Evolutionary conservation across 1,140 invertebrate genomes (phyloP).

Genomic region (Neodiprion lecontei): DNA sequence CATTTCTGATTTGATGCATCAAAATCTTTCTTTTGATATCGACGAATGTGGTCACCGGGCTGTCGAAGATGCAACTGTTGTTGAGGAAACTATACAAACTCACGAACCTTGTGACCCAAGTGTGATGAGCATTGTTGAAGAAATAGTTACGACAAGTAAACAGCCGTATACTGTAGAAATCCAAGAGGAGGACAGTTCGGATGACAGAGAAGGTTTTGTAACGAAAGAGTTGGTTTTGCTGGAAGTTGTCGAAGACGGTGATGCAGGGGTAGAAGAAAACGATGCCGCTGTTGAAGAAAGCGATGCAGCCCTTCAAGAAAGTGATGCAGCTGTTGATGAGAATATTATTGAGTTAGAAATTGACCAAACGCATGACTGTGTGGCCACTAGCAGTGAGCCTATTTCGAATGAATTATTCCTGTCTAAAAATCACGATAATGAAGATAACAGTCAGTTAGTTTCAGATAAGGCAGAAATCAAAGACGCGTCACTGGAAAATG

Average conservation of each 20-base stretch:
- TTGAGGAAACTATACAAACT: not conserved
- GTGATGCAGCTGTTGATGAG: no score
- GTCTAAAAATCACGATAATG: not conserved
- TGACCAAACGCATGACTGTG: no score
- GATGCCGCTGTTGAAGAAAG: not conserved
- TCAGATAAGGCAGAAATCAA: not conserved
- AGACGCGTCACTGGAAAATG: not conserved
- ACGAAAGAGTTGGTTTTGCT: not conserved
- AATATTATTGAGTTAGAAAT: no score
- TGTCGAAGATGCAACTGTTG: not conserved
- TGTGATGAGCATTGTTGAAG: not conserved
- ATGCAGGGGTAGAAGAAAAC: not conserved
- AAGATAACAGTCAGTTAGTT: not conserved
- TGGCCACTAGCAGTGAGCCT: no score
- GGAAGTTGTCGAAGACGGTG: not conserved
- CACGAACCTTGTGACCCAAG: not conserved
- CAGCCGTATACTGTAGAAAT: not conserved
- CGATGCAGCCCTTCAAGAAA: no score
- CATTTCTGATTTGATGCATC: not conserved
- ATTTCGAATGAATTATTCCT: no score
- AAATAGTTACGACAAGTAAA: constrained; percentile 3
- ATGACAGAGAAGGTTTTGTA: not conserved
- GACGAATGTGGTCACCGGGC: not conserved
- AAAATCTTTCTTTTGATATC: not conserved
- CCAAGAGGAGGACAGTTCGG: not conserved